Evolutionary conservation across 2,113 vertebrate species (phyloP).

Genomic region (Xerus inauris): DNA sequence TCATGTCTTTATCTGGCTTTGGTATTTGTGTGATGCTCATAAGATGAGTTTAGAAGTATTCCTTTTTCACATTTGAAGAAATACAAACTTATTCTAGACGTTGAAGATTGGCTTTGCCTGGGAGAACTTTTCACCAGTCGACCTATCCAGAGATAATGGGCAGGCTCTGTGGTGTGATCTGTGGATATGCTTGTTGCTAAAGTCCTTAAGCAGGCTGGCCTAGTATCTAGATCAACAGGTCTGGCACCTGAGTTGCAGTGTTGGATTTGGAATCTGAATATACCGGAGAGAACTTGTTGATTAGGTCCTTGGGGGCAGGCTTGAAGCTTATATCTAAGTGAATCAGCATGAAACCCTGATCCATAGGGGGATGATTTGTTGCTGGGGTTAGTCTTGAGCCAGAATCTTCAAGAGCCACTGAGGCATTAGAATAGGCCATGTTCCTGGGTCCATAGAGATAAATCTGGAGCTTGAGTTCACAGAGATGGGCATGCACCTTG

Average conservation of each 20-base stretch:
- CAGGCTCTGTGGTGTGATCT: neutral
- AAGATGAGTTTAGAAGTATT: neutral
- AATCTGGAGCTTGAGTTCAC: no score
- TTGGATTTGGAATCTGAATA: neutral
- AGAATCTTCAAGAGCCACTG: neutral
- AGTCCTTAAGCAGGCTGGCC: neutral
- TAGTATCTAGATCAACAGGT: neutral
- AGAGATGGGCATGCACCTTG: no score
- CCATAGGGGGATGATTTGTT: neutral
- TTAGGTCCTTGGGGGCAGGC: neutral
- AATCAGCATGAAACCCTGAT: neutral
- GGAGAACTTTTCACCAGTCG: neutral
- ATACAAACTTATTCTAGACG: no score
- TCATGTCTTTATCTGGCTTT: neutral
- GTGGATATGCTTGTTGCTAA: neutral
- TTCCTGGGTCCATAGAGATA: neutral
- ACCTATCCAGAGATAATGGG: neutral
- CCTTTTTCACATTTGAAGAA: no score
- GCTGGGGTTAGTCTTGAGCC: neutral
- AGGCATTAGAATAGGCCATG: neutral
- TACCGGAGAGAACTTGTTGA: neutral
- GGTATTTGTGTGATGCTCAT: neutral
- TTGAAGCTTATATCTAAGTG: neutral
- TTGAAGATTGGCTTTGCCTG: no score
- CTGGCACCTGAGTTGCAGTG: neutral